Percentiles rank a stretch among this genome's conserved stretches.
Evolutionary conservation across 2,888 invertebrate genomes (phyloP).

Genomic region (Tipula helvola): DNA sequence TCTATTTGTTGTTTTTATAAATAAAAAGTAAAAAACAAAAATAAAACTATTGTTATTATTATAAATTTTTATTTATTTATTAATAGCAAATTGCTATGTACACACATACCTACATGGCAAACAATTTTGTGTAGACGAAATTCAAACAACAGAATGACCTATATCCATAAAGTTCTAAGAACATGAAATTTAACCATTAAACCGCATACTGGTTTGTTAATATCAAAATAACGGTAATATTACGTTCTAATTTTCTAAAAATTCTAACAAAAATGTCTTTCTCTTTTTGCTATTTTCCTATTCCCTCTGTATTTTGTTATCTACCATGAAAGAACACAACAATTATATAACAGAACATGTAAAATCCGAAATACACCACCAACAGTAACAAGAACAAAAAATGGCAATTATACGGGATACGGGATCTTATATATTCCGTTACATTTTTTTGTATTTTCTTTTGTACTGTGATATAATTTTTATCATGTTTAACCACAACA

Average conservation of each 20-base stretch:
- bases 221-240: background rate
- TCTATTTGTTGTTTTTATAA: conserved; percentile 4
- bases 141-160: background rate
- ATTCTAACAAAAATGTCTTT: background rate
- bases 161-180: background rate
- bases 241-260: background rate
- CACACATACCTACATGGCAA: background rate
- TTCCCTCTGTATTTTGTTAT: background rate
- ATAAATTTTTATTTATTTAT: background rate
- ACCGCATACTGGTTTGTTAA: background rate
- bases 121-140: background rate
- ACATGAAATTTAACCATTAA: background rate
- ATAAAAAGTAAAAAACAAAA: background rate
- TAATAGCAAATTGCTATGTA: background rate
- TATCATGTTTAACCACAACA: background rate
- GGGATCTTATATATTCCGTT: background rate
- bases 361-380: background rate
- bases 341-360: background rate
- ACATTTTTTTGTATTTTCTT: background rate
- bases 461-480: background rate
- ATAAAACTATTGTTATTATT: background rate
- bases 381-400: background rate
- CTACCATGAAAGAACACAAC: background rate
- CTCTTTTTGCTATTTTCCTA: background rate
- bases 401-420: background rate